Evolutionary conservation across 2,113 vertebrate genomes (phyloP), one percentile per base, ranked within the genome.

Genomic region (Typhlomys cinereus): DNA sequence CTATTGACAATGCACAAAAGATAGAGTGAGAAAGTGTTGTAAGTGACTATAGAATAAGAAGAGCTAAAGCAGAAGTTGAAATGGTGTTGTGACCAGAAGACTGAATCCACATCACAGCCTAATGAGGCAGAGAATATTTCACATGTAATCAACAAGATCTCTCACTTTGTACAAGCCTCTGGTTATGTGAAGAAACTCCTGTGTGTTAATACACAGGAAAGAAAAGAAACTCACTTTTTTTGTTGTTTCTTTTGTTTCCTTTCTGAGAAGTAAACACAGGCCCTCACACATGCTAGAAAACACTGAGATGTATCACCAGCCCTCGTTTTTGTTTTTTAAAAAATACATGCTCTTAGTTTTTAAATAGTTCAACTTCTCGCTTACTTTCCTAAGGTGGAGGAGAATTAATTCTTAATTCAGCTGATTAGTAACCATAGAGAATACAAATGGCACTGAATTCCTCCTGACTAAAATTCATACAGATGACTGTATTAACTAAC

Each of bases 311-410:
- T 29, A 36, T 48, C 13, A 48, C 61, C 12, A n/a, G 44, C 21
- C 21, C 31, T 82, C 41, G 4, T 34, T 25, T 23, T n/a, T 10
- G 84, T 54, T 46, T 46, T 23, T 81, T 64, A 34, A 67, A 83
- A 94, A 71, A 61, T 61, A 2, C 7, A 62, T 46, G 21, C 39
- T 94, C 36, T 79, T 59, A 64, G 73, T 78, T 92, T 92, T 67
- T 64, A 80, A 90, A 62, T 88, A 67, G 48, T 76, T 93, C 39
- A 59, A 73, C 66, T 91, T 90, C 57, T 82, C 87, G 46, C 52
- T 66, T 84, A 61, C 52, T 89, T 75, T 94, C 57, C 71, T 91
- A 87, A 57, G 67, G 57, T 20, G 54, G 70, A 93, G 67, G 85
- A 91, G 86, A 85, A 54, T 59, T 69, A 36, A 48, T 94, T 88